A percentile compares a stretch with the other conserved stretches of the same genome.
Evolutionary conservation across 2,888 invertebrate species (phyloP).

Genomic region (Caenorhabditis angaria): DNA sequence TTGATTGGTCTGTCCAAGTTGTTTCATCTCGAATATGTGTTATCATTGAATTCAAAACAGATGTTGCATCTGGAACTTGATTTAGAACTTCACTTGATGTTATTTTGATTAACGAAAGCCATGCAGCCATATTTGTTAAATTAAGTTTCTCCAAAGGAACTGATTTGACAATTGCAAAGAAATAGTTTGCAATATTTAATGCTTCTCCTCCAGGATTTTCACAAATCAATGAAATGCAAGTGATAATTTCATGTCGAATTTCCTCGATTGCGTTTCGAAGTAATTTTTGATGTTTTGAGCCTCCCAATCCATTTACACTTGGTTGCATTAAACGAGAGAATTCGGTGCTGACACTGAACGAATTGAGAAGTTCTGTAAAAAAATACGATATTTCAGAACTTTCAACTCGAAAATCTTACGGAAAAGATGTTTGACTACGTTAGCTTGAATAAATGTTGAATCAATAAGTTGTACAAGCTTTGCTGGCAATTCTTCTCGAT

Average conservation of each 20-base stretch:
- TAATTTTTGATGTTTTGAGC: conserved; percentile 56
- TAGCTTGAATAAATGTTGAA: conserved; percentile 25
- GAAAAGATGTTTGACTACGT: conserved; percentile 41
- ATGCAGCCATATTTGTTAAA: conserved; percentile 31
- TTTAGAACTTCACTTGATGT: conserved; percentile 45
- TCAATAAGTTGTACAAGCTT: conserved; percentile 30
- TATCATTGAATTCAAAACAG: conserved; percentile 41
- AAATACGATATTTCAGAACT: neutral
- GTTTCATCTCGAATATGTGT: conserved; percentile 50
- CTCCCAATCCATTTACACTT: conserved; percentile 58
- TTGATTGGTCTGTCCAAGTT: conserved; percentile 46
- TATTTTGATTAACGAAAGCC: conserved; percentile 41
- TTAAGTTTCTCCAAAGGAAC: conserved; percentile 46
- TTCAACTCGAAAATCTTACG: conserved; percentile 24
- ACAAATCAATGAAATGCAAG: conserved; percentile 37
- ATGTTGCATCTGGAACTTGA: conserved; percentile 37
- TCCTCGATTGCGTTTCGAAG: conserved; percentile 46
- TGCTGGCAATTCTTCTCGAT: conserved; percentile 29
- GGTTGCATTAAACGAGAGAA: conserved; percentile 47
- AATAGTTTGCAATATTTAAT: conserved; percentile 26
- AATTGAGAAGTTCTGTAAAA: conserved; percentile 41
- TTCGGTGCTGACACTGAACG: conserved; percentile 48
- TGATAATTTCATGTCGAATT: conserved; percentile 25
- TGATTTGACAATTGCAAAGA: conserved; percentile 41
- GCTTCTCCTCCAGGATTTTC: conserved; percentile 25